Conservation (phyloP, 2,113 vertebrate species). For the Dipodomys merriami region DNA sequence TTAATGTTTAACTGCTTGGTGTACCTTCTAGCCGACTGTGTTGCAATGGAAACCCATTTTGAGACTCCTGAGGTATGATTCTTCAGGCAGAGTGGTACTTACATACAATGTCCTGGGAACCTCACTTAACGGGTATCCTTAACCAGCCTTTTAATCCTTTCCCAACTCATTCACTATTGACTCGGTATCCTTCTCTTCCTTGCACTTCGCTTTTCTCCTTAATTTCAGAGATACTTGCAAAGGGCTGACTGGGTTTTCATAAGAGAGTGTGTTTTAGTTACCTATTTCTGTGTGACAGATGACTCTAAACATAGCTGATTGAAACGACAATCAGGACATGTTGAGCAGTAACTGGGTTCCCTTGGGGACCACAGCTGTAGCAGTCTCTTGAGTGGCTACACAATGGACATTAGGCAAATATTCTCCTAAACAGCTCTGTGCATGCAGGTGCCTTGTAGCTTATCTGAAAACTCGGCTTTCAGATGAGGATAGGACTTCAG, state of each 20-base stretch:
- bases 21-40: not conserved
- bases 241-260: not conserved
- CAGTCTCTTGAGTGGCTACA: too few species aligned
- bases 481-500: too few species aligned
- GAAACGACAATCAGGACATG: not conserved
- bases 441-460: too few species aligned
- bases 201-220: not conserved
- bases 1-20: constrained; percentile 27
- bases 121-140: not conserved
- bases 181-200: not conserved
- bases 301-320: not conserved
- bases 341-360: too few species aligned
- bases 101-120: constrained; percentile 1
- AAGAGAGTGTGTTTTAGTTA: not conserved
- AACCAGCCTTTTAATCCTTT: not conserved
- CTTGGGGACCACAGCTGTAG: too few species aligned
- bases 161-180: constrained; percentile 35
- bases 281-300: not conserved
- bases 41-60: constrained; percentile 50
- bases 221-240: not conserved
- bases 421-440: too few species aligned
- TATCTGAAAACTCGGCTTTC: too few species aligned
- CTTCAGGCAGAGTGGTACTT: not conserved
- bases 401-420: too few species aligned
- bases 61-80: not conserved